Evolutionary conservation across 2,888 invertebrate species (phyloP), one percentile per base, ranked within the genome.

Genomic region (Chloromyia formosa): DNA sequence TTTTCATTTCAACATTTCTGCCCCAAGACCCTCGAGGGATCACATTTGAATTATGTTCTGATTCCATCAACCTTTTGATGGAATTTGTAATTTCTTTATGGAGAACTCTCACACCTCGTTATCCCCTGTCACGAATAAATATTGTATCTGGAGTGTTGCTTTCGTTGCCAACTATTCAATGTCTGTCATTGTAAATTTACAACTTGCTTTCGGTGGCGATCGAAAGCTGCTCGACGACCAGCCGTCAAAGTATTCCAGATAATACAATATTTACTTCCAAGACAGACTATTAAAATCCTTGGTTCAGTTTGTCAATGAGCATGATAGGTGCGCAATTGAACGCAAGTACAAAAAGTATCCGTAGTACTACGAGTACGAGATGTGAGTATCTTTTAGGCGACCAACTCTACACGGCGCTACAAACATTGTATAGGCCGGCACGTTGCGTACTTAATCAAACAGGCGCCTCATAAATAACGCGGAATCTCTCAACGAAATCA

Each of bases 141-240:
- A 49, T 49, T n/a, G 16, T 49, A 49, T n/a, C 45, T 22, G 45
- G 10, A 49, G 16, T 10, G 16, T 10, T 22, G 40, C 1, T 71
- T 71, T 71, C 18, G 58, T 58, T 71, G 56, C 53, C 35, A 71
- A 58, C 71, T 56, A 71, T 35, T 58, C 71, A 56, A 56, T 71
- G 71, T 58, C 71, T 71, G 71, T 40, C 71, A 71, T 40, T 58
- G 58, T n/a, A 56, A 71, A 71, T 71, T 71, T 71, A 56, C 58
- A 58, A 58, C 40, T 20, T 71, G 14, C 71, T 66, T 49, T 66
- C 66, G 14, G 10, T n/a, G 12, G 10, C 71, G 16, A 69, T 54
- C 69, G 56, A 58, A 71, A 71, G 56, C 58, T 2, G n/a, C n/a
- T 27, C n/a, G 1, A 10, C 40, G 42, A 56, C 53, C n/a, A 27